Base-by-base conservation (phyloP, 2,888 invertebrate genomes). In the Scelioninae gen. 1 region DNA sequence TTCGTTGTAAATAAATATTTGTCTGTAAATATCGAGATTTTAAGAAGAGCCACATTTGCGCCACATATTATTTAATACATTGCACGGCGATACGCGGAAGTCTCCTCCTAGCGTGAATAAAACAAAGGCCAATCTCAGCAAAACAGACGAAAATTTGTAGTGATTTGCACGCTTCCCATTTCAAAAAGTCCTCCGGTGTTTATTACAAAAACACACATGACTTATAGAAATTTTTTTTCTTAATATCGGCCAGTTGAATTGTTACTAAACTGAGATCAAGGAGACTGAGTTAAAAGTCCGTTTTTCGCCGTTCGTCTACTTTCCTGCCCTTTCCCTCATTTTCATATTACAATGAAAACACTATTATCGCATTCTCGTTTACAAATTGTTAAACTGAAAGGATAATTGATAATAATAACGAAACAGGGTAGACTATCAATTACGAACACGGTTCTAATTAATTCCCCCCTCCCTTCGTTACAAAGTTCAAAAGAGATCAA, bases 361-460 rank as follows among this genome's bases (percentile, higher is more conserved):
- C 29, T 15, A 23, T 45, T n/a, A 51, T 51, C 15, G 11, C n/a
- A 40, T 72, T 32, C 32, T 51, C 69, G 63, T 45, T 65, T 31
- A 15, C 43, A 23, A 43, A 78, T 69, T 43, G 65, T 65, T 83
- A 84, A 86, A 86, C 72, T 79, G 81, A 83, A 85, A 86, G 86
- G 83, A 86, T 87, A 84, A 88, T 88, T 89, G 88, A 89, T 88
- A 88, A 88, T 86, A 87, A 90, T 90, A 91, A 92, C 90, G 89
- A 91, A 91, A 92, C 92, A 92, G 92, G 92, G 92, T 92, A 91
- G 91, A 88, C 89, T 90, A 91, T 91, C 91, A 92, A 92, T 92
- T 92, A 91, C 88, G 89, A 88, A 89, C 87, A 88, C 7, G 83
- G 83, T 77, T 86, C 82, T 82, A 80, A 83, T 82, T 81, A 77